A percentile compares a stretch with the other conserved stretches of the same genome.
Evolutionary conservation across 2,888 invertebrate genomes (phyloP).

Genomic region (Portevinia maculata): DNA sequence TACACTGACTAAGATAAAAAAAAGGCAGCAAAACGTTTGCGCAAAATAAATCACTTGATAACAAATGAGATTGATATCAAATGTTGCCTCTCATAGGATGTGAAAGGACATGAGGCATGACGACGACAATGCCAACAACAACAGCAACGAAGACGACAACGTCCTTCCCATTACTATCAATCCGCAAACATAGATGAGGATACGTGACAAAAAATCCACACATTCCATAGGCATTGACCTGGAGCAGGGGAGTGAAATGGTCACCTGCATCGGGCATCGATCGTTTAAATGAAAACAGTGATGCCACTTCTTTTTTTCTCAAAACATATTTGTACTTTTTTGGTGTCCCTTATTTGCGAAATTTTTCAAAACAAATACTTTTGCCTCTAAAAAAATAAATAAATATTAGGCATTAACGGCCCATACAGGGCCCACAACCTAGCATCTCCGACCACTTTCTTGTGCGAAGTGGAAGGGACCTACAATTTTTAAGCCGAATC

Average conservation of each 20-base stretch:
- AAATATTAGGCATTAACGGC: no score
- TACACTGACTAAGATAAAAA: background rate
- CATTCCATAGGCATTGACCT: background rate
- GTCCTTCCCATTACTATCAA: slow-evolving; percentile 29
- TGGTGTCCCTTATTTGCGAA: no score
- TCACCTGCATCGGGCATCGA: background rate
- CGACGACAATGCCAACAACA: background rate
- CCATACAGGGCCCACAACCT: no score
- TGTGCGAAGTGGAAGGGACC: no score
- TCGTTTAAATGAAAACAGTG: background rate
- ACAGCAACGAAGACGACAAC: slow-evolving; percentile 1
- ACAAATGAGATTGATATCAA: slow-evolving; percentile 41
- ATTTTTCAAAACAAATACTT: no score
- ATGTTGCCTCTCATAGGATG: slow-evolving; percentile 6
- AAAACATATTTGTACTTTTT: no score
- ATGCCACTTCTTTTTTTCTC: background rate
- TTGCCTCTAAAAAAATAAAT: no score
- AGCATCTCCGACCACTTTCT: no score
- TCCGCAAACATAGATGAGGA: slow-evolving; percentile 27
- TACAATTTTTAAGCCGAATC: no score
- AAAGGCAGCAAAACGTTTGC: slow-evolving; percentile 13
- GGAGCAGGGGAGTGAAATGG: background rate
- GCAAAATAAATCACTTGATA: slow-evolving; percentile 38
- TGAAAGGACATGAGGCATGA: slow-evolving; percentile 3
- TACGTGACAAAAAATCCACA: slow-evolving; percentile 23